Evolutionary conservation across 2,113 vertebrate genomes (phyloP).

Genomic region (Excalfactoria chinensis): DNA sequence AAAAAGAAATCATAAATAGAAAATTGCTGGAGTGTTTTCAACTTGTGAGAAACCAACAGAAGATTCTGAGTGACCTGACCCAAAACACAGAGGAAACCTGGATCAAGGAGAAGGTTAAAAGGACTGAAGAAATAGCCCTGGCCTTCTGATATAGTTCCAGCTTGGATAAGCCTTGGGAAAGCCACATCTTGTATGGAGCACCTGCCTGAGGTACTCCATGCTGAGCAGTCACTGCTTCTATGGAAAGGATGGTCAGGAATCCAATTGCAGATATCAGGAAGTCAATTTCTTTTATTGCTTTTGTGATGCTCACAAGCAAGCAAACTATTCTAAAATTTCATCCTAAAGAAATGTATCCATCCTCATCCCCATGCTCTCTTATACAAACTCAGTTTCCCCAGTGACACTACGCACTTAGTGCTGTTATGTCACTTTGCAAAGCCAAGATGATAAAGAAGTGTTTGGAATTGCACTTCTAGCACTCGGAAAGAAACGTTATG

Average conservation of each 20-base stretch:
- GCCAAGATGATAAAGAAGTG: background rate
- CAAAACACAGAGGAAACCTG: background rate
- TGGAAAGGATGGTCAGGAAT: background rate
- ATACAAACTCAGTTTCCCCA: background rate
- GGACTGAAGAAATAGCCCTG: background rate
- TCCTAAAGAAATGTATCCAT: background rate
- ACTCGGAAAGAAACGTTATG: background rate
- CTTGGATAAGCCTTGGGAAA: conserved; percentile 6
- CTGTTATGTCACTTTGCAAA: background rate
- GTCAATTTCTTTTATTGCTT: background rate
- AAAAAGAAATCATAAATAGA: conserved; percentile 12
- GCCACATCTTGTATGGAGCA: background rate
- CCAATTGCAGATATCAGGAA: background rate
- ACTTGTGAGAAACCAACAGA: background rate
- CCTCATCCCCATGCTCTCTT: background rate
- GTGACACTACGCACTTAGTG: background rate
- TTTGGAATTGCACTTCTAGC: background rate
- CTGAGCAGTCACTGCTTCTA: background rate
- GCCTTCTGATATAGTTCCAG: background rate
- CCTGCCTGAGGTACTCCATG: background rate
- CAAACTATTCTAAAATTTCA: background rate
- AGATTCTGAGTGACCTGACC: background rate
- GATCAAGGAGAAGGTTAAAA: background rate
- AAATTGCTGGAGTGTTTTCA: background rate
- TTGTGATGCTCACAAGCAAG: background rate